A percentile compares a stretch with the other conserved stretches of the same genome.
phyloP scores from a whole-genome alignment of 2,797 vertebrate genomes.

The Anguilla marmorata region DNA sequence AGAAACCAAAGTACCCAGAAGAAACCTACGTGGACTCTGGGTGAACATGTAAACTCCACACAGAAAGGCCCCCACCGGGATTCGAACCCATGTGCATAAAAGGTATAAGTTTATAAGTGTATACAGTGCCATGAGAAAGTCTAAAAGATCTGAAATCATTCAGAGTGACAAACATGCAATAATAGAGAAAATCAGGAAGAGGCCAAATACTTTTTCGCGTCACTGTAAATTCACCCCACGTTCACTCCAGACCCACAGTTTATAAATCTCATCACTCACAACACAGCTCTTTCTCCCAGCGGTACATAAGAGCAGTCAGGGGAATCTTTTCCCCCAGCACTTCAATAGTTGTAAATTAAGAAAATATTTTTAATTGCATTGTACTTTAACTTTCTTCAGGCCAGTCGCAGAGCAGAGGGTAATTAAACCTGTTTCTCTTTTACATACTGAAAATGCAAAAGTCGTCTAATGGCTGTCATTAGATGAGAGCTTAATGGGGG shows the following conservation, averaged over 20 bases:
- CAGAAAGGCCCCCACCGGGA: too few species aligned
- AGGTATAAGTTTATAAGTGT: too few species aligned
- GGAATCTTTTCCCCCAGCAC: not conserved
- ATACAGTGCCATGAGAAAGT: too few species aligned
- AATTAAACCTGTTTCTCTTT: constrained; percentile 4
- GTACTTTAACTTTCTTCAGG: not conserved
- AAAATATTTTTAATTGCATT: not conserved
- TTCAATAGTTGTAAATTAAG: not conserved
- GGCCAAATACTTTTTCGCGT: too few species aligned
- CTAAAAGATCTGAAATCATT: too few species aligned
- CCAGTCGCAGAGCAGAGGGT: not conserved
- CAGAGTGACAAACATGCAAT: too few species aligned
- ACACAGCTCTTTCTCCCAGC: not conserved
- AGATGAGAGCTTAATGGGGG: not conserved
- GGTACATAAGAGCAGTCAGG: not conserved
- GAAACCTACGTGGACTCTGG: too few species aligned
- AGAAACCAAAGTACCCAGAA: too few species aligned
- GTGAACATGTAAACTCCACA: too few species aligned
- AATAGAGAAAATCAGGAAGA: too few species aligned
- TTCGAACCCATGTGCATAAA: too few species aligned
- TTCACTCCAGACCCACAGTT: not conserved
- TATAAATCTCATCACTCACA: not conserved
- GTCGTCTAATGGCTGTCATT: not conserved
- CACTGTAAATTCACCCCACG: too few species aligned
- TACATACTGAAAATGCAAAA: not conserved